Evolutionary conservation across 2,797 vertebrate species (phyloP), one percentile per base, ranked within the genome.

Genomic region (Acestrorhynchus altus): DNA sequence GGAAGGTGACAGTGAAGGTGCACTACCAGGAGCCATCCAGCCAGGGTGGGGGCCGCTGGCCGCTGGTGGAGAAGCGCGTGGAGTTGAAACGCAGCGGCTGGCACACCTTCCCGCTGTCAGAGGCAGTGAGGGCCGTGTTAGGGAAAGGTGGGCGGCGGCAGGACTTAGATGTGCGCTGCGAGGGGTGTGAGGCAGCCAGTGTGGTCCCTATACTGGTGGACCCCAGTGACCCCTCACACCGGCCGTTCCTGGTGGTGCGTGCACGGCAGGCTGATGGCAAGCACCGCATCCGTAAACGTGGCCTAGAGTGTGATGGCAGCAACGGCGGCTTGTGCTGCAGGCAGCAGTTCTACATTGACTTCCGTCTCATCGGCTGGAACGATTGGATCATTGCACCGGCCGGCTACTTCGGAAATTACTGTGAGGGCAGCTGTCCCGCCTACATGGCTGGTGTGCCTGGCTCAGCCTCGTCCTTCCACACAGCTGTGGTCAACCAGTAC

Each of bases 311-410:
- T 0, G 98, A 99, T 31, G 97, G 97, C 81, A 94, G 89, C 83
- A 97, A 95, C 71, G 95, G 94, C 72, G 96, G 98, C 82, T 85
- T 94, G 8, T 99, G 98, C 93, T 99, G 98, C 90, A 92, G 97
- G 83, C 97, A 98, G 90, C 97, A 99, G 93, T 98, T 99, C 91
- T 99, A 97, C 93, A 99, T 99, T 66, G 97, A 99, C 93, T 99
- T 99, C 92, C 95, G 96, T 81, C 95, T 97, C 72, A 99, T 99
- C 35, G 97, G 97, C 88, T 99, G 98, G 98, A 98, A 96, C 69
- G 97, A 99, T 92, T 99, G 98, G 98, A 99, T 99, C 96, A 99
- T 99, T 40, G 98, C 98, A 4, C 98, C 98, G n/a, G 94, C 95
- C 0, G 98, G 98, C 83, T 99, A 99, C 89, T 98, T 95, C 12